Base-by-base conservation (phyloP, 23 tunicate species). In the Corella eumyota region DNA sequence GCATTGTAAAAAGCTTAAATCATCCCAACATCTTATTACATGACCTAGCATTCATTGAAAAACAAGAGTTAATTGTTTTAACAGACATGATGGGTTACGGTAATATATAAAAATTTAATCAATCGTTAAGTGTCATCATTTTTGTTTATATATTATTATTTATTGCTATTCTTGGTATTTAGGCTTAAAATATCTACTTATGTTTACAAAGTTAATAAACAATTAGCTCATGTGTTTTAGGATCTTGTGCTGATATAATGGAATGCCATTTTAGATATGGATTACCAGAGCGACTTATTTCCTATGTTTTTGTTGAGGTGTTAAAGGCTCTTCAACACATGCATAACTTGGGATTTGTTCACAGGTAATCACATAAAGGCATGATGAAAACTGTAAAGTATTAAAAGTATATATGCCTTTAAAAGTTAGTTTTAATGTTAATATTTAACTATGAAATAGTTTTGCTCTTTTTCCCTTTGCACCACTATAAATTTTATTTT, bases 181-280 rank as follows among this genome's bases (percentile, higher is more conserved):
- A n/a, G n/a, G n/a, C n/a, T n/a, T n/a, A 33, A 29, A 30, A 17
- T 60, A 60, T 53, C 19, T 53, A 13, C 19, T 53, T 19, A 22
- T 7, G n/a, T 19, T 19, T 9, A 6, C 23, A 53, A 11, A 19
- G 13, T 13, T n/a, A 13, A 22, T 21, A 11, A 7, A 22, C 22
- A 19, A 6, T 53, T 19, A 7, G 7, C 7, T 53, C 9, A 13
- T 13, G 27, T 24, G 21, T 72, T 48, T 20, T 34, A 79, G 92
- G 92, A 0, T 60, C 92, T 32, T 82, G 92, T 46, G 36, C 70
- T 33, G 92, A 82, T 53, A 32, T 82, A 0, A 72, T 82, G 19
- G 59, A 58, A 15, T 40, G 75, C 4, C 66, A 67, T 54, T 82
- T 82, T 55, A 61, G 61, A 27, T 75, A 31, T 61, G 92, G 92